These are phyloP conservation scores for Murina feae DNA, from an alignment of 2,113 vertebrate genomes.

Conservation along the genomic window DNA sequence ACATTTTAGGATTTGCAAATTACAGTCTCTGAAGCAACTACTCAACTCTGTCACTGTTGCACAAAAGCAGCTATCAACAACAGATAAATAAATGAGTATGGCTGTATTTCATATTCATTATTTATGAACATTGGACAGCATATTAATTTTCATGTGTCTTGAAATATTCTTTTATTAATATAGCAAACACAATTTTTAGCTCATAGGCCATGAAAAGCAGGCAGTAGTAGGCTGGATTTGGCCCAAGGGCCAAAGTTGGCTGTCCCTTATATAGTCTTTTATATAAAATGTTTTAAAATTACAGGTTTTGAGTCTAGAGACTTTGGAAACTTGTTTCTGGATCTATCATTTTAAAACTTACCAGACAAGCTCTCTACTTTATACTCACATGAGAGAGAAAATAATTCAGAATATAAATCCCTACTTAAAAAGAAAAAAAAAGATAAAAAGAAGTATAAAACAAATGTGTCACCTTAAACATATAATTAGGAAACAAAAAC, in stretches of 20 bases:
- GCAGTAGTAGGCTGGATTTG: neutral
- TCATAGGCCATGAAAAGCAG: neutral
- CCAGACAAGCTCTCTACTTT: neutral
- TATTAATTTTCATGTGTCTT: neutral
- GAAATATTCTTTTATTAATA: neutral
- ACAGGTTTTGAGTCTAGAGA: neutral
- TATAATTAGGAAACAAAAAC: constrained; percentile 47
- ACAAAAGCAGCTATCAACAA: neutral
- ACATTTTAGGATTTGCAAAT: neutral
- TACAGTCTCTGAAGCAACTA: neutral
- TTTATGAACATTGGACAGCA: neutral
- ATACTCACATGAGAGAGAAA: neutral
- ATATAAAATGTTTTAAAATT: neutral
- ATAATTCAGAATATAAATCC: neutral
- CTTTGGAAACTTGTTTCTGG: neutral
- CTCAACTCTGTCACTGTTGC: neutral
- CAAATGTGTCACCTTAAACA: constrained; percentile 40
- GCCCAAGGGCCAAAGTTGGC: neutral
- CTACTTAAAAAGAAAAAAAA: neutral
- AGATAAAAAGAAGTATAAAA: neutral
- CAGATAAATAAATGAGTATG: neutral
- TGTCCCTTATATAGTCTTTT: neutral
- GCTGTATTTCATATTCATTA: neutral
- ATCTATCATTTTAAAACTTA: constrained; percentile 46
- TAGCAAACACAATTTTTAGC: neutral